A percentile compares a stretch with the other conserved stretches of the same genome.
Evolutionary conservation across 2,888 invertebrate genomes (phyloP).

Genomic region (Encarsia formosa): DNA sequence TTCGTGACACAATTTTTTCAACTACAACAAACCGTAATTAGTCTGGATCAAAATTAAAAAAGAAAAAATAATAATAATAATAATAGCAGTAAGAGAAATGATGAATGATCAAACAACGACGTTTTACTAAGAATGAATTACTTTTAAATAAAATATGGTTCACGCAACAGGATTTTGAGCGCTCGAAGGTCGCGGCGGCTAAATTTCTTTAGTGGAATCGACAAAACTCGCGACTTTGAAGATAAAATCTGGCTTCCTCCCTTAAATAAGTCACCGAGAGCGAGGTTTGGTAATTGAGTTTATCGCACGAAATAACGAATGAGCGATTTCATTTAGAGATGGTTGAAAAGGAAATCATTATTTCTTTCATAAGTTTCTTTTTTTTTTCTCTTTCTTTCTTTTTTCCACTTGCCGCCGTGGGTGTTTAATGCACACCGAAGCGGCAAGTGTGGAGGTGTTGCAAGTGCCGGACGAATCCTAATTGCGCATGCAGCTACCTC

Average conservation of each 20-base stretch:
- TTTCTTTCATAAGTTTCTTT: conserved; percentile 24
- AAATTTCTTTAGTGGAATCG: too few species aligned
- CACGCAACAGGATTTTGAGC: too few species aligned
- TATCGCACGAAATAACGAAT: conserved; percentile 16
- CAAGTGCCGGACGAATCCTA: conserved; percentile 12
- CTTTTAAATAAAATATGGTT: too few species aligned
- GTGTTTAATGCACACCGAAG: conserved; percentile 14
- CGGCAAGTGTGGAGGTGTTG: conserved; percentile 9
- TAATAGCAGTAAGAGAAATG: too few species aligned
- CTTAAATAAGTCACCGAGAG: conserved; percentile 7
- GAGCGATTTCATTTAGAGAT: conserved; percentile 17
- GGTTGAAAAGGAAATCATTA: conserved; percentile 25
- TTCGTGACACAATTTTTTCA: too few species aligned
- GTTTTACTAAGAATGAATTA: too few species aligned
- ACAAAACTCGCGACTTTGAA: conserved; percentile 9
- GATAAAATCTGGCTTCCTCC: conserved; percentile 20
- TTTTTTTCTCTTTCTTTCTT: too few species aligned
- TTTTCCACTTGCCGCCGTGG: background rate
- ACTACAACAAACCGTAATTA: too few species aligned
- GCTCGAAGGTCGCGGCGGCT: too few species aligned
- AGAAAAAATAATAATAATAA: too few species aligned
- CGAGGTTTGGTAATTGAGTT: conserved; percentile 22
- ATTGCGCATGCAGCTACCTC: conserved; percentile 12
- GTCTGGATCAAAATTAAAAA: too few species aligned
- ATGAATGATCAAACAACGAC: too few species aligned